Base-by-base conservation (phyloP, 1,140 invertebrate species). In the Myzus persicae region DNA sequence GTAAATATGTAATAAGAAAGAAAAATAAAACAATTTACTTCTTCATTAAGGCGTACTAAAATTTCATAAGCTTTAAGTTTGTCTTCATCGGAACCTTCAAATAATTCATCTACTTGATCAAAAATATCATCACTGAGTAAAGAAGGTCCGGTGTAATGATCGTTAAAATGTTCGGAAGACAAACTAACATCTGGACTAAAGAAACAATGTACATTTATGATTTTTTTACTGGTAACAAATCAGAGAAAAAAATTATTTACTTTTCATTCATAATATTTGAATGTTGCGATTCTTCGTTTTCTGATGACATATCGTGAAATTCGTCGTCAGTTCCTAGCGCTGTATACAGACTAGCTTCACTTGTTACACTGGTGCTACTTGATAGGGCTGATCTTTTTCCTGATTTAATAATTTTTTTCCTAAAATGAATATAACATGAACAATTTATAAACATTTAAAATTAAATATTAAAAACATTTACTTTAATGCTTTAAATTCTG, bases 401-500 rank as follows among this genome's bases (percentile, higher is more conserved):
- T 24, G 67, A 54, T 59, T 92, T 89, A 89, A 88, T 24, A 51
- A 90, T 67, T 88, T 93, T 82, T 81, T 87, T 88, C 36, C 76
- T 82, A 87, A 40, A 82, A 76, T 93, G 22, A 11, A 85, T 54
- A 46, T 44, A 59, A 88, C 48, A 87, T 89, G 5, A 7, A 54
- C 14, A 40, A 59, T 48, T 0, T 38, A 92, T 24, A 92, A 38
- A 38, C 7, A 81, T 76, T 9, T 81, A 38, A 82, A 7, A 48
- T 81, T 6, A 48, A 67, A 48, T 46, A 91, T 31, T 48, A 92
- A 38, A 82, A 82, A 46, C 22, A 92, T 82, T 94, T 96, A 95
- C 94, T 95, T 95, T n/a, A 96, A 94, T 24, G 95, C 94, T 94
- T 96, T 95, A 38, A 96, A 94, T 94, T 96, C 96, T 89, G 94